Evolutionary conservation across 2,888 invertebrate species (phyloP).

Genomic region (Pachycephus smyrnensis): DNA sequence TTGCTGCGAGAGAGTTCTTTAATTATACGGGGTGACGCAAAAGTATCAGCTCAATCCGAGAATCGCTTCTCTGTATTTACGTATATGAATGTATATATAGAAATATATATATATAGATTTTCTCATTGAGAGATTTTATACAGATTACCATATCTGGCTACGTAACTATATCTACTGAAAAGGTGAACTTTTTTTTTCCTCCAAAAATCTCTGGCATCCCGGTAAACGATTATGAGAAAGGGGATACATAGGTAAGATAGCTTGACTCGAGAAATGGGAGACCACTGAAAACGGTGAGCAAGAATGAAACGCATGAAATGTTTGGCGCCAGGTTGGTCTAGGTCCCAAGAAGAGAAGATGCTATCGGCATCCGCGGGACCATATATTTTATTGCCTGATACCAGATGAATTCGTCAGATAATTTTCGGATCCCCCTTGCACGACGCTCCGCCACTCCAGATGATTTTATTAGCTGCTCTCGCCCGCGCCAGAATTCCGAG

Average conservation of each 20-base stretch:
- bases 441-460: constrained; percentile 26
- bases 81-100: no score
- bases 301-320: not conserved
- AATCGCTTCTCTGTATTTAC: no score
- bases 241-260: no score
- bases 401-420: constrained; percentile 65
- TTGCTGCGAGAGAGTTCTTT: not conserved
- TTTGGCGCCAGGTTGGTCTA: constrained; percentile 21
- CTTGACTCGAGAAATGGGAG: not conserved
- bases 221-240: no score
- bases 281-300: not conserved
- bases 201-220: no score
- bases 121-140: no score
- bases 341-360: constrained; percentile 42
- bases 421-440: constrained; percentile 34
- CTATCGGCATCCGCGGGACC: constrained; percentile 51
- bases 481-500: constrained; percentile 39
- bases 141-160: no score
- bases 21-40: not conserved
- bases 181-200: no score
- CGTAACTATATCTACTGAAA: no score
- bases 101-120: no score
- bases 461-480: constrained; percentile 50
- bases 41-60: not conserved
- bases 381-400: constrained; percentile 63